phyloP scores from a whole-genome alignment of 2,888 invertebrate species.

The Ferdinandea cuprea region DNA sequence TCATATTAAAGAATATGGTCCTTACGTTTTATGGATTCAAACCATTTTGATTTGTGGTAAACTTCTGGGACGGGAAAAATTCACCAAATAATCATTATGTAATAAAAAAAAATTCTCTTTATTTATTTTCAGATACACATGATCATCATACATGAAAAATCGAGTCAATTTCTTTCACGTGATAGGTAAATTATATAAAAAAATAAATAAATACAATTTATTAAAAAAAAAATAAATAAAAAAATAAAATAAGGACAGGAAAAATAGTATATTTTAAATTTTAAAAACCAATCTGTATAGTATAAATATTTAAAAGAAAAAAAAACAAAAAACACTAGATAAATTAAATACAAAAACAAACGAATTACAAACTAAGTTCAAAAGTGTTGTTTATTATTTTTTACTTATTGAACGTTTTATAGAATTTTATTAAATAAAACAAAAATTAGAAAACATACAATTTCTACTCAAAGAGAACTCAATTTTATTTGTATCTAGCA shows the following conservation, averaged over 20 bases:
- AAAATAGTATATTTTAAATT: slow-evolving; percentile 42
- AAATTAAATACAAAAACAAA: slow-evolving; percentile 55
- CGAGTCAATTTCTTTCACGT: slow-evolving; percentile 83
- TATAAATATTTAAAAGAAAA: no score
- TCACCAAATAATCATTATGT: no score
- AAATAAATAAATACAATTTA: slow-evolving; percentile 75
- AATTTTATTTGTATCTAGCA: slow-evolving; percentile 28
- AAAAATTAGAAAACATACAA: slow-evolving; percentile 10
- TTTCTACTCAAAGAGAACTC: slow-evolving; percentile 29
- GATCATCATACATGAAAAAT: slow-evolving; percentile 88
- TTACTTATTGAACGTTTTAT: slow-evolving; percentile 40
- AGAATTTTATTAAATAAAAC: slow-evolving; percentile 27
- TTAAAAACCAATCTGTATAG: slow-evolving; percentile 75
- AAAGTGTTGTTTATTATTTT: slow-evolving; percentile 57
- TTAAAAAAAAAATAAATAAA: slow-evolving; percentile 75
- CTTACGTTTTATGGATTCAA: no score
- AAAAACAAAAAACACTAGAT: slow-evolving; percentile 45
- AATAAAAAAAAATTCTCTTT: not conserved
- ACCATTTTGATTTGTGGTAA: no score
- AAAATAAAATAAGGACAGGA: slow-evolving; percentile 60
- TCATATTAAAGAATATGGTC: not conserved
- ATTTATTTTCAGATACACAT: slow-evolving; percentile 87
- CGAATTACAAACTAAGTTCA: slow-evolving; percentile 60
- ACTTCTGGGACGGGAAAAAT: no score
- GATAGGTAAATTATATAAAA: slow-evolving; percentile 81